These are phyloP conservation scores for Lepidochitona cinerea DNA, from an alignment of 2,888 invertebrate genomes.

Conservation along the genomic window DNA sequence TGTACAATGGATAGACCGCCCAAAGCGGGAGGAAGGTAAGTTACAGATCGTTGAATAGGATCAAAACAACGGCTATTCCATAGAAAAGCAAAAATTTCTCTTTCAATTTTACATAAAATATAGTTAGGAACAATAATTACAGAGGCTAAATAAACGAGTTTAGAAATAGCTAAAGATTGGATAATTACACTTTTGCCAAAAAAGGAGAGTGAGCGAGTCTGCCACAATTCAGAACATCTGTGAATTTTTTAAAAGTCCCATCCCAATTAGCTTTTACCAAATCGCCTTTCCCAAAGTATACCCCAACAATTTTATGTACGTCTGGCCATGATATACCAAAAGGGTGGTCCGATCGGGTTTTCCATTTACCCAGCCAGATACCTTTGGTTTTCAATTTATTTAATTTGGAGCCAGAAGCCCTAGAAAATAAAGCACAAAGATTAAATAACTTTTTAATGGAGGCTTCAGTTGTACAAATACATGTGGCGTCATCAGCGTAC, in stretches of 20 bases:
- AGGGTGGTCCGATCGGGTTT: constrained; percentile 29
- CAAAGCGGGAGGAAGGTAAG: background rate
- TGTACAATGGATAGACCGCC: constrained; percentile 12
- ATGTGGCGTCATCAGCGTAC: constrained; percentile 19
- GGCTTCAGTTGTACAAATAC: constrained; percentile 11
- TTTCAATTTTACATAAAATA: background rate
- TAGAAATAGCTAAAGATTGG: constrained; percentile 4
- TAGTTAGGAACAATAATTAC: background rate
- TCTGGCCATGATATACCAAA: constrained; percentile 27
- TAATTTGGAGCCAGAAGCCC: constrained; percentile 28
- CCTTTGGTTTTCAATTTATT: constrained; percentile 32
- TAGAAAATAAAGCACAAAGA: constrained; percentile 9
- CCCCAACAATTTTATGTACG: background rate
- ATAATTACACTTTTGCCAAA: constrained; percentile 5
- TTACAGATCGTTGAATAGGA: constrained; percentile 1
- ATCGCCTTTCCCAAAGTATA: constrained; percentile 2
- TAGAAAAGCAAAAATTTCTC: background rate
- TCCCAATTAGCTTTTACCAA: background rate
- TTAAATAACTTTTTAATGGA: constrained; percentile 8
- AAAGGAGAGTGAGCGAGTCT: background rate
- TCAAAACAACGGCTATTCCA: background rate
- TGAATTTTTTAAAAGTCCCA: background rate
- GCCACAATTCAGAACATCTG: constrained; percentile 2
- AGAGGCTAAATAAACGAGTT: constrained; percentile 5
- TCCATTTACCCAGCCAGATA: constrained; percentile 34